Evolutionary conservation across 2,113 vertebrate genomes (phyloP), one percentile per base, ranked within the genome.

Genomic region (Trogon melanurus): DNA sequence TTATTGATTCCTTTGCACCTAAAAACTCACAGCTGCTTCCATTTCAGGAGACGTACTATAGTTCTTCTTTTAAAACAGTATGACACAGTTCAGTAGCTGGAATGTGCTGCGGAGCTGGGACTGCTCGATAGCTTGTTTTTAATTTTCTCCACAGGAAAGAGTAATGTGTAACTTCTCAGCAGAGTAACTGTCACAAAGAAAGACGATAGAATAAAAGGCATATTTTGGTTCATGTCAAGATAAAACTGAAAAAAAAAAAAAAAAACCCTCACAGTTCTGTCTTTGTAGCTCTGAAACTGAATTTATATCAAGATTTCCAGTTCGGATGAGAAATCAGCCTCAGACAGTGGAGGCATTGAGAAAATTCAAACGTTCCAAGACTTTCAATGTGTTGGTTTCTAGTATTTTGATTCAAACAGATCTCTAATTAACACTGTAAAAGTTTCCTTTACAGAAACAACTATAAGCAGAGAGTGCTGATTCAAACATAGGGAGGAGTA

Each of bases 71-170:
- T 94, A 94, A 96, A 97, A 85, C 92, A 94, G 96, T 94, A 57
- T 96, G 95, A 95, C 92, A 96, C 81, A 95, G 93, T 92, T 97
- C 95, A 93, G 93, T 88, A 89, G 91, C 97, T 93, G 88, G 87
- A 96, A 95, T 94, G 91, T 92, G 94, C 93, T 4, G 34, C 75
- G 88, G 96, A 96, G 89, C 88, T 94, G 79, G 75, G 86, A 94
- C 92, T 97, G 95, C 70, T 83, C 90, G 96, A 89, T 90, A 95
- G 89, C 91, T 96, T 97, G 95, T 94, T 96, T 97, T 97, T 97
- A 96, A 97, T 97, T 97, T 97, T 97, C 95, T 94, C 95, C 34
- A 10, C 95, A 86, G 96, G 95, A 91, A 97, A 95, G 94, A 93
- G 92, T 93, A 92, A 94, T 97, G 94, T 84, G 69, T 92, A 96